Evolutionary conservation across 2,113 vertebrate genomes (phyloP), one percentile per base, ranked within the genome.

Genomic region (Podarcis raffonei): DNA sequence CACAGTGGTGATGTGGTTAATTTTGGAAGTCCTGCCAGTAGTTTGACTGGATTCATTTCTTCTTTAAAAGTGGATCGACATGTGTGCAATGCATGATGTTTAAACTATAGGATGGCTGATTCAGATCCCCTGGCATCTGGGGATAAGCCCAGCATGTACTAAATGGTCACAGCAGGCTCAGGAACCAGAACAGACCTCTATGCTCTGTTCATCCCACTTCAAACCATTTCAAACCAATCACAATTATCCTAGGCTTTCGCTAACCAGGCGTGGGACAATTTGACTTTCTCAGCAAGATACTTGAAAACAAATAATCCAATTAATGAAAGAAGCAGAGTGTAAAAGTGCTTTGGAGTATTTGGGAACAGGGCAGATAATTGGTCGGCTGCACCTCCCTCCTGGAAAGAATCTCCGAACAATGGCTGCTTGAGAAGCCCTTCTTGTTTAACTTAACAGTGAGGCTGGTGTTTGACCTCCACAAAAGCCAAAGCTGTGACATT

Each of bases 291-390:
- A 92, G 86, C 89, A 92, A 88, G 57, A 92, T 89, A 32, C 37
- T 89, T 89, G 91, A 92, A 94, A 93, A 35, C 80, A 95, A 95
- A 93, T 89, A 93, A 93, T 83, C 68, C 87, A 92, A 93, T 95
- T 90, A 95, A 89, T 90, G 81, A 83, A 91, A 92, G 93, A 94
- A 95, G 59, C 82, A 91, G 88, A 91, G 87, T 93, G 84, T 93
- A 93, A 92, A 92, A 93, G 65, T 79, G 23, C 48, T 94, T 90
- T 32, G 27, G 93, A 94, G 91, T 69, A 68, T 53, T 77, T 90
- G 79, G 32, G 87, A 94, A 93, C 65, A 91, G 81, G 37, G 81
- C 81, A 89, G 80, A 91, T 65, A 75, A 93, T 59, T 48, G 91
- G 87, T 85, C 12, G 9, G 77, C 48, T 62, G 0, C 0, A 83